Conservation (phyloP, 2,797 vertebrate species). For the Amazonetta brasiliensis region DNA sequence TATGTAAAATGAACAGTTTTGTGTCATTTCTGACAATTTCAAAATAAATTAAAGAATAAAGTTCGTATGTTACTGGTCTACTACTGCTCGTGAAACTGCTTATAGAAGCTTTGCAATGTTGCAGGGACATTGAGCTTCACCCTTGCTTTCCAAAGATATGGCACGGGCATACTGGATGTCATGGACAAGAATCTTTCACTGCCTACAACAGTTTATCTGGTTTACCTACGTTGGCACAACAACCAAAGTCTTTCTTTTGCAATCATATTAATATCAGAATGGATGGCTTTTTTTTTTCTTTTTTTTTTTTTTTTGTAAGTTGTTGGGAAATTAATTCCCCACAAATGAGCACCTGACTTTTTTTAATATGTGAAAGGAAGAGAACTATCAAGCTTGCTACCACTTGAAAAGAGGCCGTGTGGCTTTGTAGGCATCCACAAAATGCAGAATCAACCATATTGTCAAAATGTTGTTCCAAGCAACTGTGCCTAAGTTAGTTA, state of each 20-base stretch:
- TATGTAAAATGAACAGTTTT: background rate
- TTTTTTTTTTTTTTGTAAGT: background rate
- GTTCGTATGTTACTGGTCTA: background rate
- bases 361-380: background rate
- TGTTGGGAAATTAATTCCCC: background rate
- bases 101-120: background rate
- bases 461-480: background rate
- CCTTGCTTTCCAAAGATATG: background rate
- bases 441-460: background rate
- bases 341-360: background rate
- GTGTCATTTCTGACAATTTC: background rate
- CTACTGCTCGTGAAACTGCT: background rate
- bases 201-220: background rate
- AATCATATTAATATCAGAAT: background rate
- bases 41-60: background rate
- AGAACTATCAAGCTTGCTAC: background rate
- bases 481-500: background rate
- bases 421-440: background rate
- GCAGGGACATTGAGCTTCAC: background rate
- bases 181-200: background rate
- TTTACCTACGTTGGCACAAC: background rate
- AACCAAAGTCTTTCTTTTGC: background rate
- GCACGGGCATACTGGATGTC: background rate
- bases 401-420: background rate
- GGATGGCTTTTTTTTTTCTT: background rate